Percentiles rank a stretch among this genome's conserved stretches.
Conservation (phyloP, 2,888 invertebrate genomes). For the Caenorhabditis sp. region DNA sequence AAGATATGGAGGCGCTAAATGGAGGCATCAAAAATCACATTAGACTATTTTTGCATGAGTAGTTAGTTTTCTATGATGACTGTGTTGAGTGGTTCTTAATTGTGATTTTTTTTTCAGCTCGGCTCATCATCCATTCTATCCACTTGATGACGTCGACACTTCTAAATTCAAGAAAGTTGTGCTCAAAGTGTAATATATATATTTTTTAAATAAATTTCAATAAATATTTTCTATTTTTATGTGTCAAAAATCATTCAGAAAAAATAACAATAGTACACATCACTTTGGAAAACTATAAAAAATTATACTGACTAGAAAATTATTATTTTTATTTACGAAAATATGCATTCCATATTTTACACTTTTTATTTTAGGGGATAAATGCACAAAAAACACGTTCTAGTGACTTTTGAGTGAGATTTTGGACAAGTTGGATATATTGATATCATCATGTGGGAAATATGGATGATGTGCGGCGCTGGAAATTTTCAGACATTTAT, state of each 20-base stretch:
- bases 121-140: neutral
- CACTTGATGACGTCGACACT: neutral
- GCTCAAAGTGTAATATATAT: neutral
- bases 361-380: no score
- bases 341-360: no score
- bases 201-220: neutral
- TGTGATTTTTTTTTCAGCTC: neutral
- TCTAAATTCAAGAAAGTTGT: neutral
- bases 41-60: neutral
- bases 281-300: no score
- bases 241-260: no score
- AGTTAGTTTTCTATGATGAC: neutral
- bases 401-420: slow-evolving; percentile 9
- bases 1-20: neutral
- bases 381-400: no score
- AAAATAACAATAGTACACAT: no score
- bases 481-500: slow-evolving; percentile 12
- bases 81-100: no score
- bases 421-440: neutral
- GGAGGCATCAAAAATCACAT: neutral
- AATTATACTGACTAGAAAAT: no score
- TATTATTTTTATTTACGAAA: no score
- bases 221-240: neutral
- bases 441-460: slow-evolving; percentile 43
- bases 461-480: slow-evolving; percentile 38